Percentiles rank a stretch among this genome's conserved stretches.
phyloP scores from a whole-genome alignment of 2,888 invertebrate species.

The Argyresthia albistria region DNA sequence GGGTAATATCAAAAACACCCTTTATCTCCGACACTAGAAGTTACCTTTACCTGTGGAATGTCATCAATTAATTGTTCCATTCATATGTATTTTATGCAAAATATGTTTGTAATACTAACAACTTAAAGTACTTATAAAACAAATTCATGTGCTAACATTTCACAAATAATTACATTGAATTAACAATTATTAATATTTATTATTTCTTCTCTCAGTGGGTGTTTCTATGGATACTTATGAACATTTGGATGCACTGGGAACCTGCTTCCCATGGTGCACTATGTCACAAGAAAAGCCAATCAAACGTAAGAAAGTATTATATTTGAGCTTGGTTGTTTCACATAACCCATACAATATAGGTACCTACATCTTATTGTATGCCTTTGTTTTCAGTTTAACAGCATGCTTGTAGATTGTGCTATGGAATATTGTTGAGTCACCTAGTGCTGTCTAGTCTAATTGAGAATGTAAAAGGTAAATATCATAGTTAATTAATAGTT shows the following conservation, averaged over 20 bases:
- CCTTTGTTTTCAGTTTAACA: constrained; percentile 1
- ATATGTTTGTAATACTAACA: no score
- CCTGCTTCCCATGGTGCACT: constrained; percentile 84
- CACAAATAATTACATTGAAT: neutral
- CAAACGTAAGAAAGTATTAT: constrained; percentile 40
- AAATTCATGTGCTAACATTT: neutral
- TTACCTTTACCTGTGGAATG: no score
- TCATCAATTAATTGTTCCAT: no score
- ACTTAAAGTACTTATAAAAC: no score
- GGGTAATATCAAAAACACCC: no score
- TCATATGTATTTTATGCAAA: no score
- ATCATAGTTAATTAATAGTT: neutral
- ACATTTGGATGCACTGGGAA: constrained; percentile 81
- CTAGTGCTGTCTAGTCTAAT: neutral
- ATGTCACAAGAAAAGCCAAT: constrained; percentile 53
- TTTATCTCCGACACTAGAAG: no score
- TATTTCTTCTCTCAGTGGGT: constrained; percentile 58
- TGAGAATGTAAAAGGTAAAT: neutral
- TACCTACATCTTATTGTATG: neutral
- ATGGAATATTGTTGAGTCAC: neutral
- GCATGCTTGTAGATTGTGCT: constrained; percentile 4
- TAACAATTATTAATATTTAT: constrained; percentile 1
- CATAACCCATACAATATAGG: neutral
- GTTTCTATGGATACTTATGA: constrained; percentile 81
- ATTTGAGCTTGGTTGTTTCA: constrained; percentile 5